Evolutionary conservation across 2,113 vertebrate genomes (phyloP), one percentile per base, ranked within the genome.

Genomic region (Oplegnathus fasciatus): DNA sequence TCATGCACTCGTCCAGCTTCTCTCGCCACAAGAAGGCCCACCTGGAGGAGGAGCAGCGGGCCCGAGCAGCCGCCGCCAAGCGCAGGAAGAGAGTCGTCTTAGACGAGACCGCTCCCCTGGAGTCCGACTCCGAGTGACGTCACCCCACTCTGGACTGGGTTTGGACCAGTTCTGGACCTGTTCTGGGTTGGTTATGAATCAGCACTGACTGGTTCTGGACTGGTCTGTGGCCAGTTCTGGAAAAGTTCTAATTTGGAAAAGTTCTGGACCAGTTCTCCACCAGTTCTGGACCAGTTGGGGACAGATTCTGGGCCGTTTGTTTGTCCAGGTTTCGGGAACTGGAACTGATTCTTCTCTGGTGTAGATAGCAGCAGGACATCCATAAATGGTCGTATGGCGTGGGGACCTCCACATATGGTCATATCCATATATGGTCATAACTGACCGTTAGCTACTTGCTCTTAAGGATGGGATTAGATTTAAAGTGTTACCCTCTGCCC

Each of bases 11-110:
- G 0, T 95, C 95, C 60, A 95, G 94, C 84, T 96, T 94, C 91
- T 95, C 94, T 0, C 94, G 95, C 78, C 95, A 96, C 87, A 96
- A 96, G 95, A 95, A 95, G 90, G 94, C 95, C 0, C 95, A 96
- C 69, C 18, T 93, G 57, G 91, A 92, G 83, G 83, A 91, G 83
- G 85, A 93, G 85, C 81, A 86, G 54, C 83, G 88, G 0, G 75
- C 48, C 2, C 74, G 9, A 0, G 6, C 75, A 0, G 75, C 79
- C 3, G 57, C 78, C 0, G 73, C 78, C 65, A 94, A 91, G 44
- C 90, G 77, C 22, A 67, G 82, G 57, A 94, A 88, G 74, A 83
- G 88, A 10, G 71, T 32, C 0, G 9, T 89, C 24, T 46, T 95
- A 1, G 94, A 95, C 8, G 95, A 96, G 90, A 89, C 88, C 2